Evolutionary conservation across 1,140 invertebrate species (phyloP).

Genomic region (Philotrypesis tridentata): DNA sequence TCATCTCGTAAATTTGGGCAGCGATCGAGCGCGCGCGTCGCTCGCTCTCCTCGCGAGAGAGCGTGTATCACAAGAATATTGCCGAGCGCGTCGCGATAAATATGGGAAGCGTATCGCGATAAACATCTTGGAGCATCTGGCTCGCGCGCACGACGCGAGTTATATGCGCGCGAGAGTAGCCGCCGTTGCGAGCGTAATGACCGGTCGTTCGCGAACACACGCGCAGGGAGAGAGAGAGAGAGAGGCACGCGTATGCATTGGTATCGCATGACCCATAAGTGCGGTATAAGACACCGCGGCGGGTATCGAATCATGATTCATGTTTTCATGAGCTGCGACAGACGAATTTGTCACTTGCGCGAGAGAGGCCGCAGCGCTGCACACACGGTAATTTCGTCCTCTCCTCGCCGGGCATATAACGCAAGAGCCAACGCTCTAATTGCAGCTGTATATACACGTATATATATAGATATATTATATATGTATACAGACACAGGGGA

Average conservation of each 20-base stretch:
- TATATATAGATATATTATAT: too few relatives aligned
- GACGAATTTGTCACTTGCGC: constrained; percentile 1
- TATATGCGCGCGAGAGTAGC: neutral
- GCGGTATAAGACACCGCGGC: neutral
- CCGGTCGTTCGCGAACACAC: neutral
- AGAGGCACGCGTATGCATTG: too few relatives aligned
- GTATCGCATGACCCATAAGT: neutral
- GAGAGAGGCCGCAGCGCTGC: neutral
- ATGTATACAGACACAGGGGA: too few relatives aligned
- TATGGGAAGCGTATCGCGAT: constrained; percentile 12
- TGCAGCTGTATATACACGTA: neutral
- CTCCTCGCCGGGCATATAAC: neutral
- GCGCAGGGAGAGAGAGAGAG: too few relatives aligned
- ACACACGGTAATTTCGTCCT: neutral
- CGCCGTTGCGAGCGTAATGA: neutral
- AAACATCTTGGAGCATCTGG: constrained; percentile 6
- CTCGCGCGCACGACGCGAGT: neutral
- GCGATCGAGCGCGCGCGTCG: neutral
- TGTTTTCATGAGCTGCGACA: neutral
- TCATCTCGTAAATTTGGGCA: constrained; percentile 29
- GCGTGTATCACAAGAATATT: constrained; percentile 18
- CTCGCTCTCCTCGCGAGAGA: too few relatives aligned
- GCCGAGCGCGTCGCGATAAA: neutral
- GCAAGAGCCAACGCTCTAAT: neutral
- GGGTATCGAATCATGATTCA: neutral